phyloP scores from a whole-genome alignment of 1,140 invertebrate species.

The Drosophila ficusphila region DNA sequence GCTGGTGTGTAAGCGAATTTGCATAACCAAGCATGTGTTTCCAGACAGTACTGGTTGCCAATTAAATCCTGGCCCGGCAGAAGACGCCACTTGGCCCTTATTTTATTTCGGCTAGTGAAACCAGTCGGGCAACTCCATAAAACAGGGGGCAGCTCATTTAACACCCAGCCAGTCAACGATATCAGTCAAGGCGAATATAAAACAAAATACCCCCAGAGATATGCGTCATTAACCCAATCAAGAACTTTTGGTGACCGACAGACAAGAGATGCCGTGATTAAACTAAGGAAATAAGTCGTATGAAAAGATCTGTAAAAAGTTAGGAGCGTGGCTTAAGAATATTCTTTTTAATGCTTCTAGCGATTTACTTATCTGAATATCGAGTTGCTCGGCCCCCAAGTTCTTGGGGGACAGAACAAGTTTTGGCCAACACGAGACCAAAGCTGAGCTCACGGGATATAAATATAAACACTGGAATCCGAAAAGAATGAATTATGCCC shows the following conservation, averaged over 20 bases:
- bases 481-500: constrained; percentile 17
- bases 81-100: constrained; percentile 23
- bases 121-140: constrained; percentile 31
- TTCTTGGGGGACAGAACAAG: constrained; percentile 32
- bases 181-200: constrained; percentile 35
- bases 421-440: constrained; percentile 30
- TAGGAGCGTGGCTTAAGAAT: constrained; percentile 3
- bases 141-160: constrained; percentile 11
- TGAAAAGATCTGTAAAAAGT: neutral
- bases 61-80: neutral
- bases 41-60: constrained; percentile 11
- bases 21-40: constrained; percentile 52
- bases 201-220: constrained; percentile 4
- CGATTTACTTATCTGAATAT: constrained; percentile 34
- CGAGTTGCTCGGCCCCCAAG: constrained; percentile 7
- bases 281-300: neutral
- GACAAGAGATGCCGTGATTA: neutral
- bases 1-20: constrained; percentile 45
- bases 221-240: constrained; percentile 19
- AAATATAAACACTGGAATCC: constrained; percentile 11
- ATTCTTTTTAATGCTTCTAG: neutral
- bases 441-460: constrained; percentile 32
- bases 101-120: constrained; percentile 7
- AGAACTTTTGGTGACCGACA: neutral
- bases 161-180: constrained; percentile 21